Conservation (phyloP, 2,888 invertebrate species). For the Carterocephalus palaemon region DNA sequence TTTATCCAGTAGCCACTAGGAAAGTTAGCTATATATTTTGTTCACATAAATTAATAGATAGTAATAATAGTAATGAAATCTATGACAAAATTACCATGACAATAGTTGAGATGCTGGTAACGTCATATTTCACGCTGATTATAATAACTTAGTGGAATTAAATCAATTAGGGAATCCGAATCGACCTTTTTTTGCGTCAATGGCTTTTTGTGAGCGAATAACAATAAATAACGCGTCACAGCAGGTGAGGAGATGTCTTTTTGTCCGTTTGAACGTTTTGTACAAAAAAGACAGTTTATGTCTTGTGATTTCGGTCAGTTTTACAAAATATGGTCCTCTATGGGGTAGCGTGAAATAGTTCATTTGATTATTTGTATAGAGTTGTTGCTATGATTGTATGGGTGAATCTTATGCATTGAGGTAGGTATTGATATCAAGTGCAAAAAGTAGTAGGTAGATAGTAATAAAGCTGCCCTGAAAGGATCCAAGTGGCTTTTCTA, state of each 20-base stretch:
- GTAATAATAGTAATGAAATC: background rate
- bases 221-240: constrained; percentile 65
- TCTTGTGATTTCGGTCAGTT: constrained; percentile 72
- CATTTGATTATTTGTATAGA: constrained; percentile 40
- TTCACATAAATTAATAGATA: no score
- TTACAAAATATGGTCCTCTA: constrained; percentile 65
- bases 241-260: constrained; percentile 69
- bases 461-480: no score
- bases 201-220: constrained; percentile 39
- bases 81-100: constrained; percentile 1
- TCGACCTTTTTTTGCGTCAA: constrained; percentile 31
- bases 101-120: constrained; percentile 34
- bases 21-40: no score
- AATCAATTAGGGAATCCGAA: constrained; percentile 56
- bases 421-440: no score
- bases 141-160: constrained; percentile 63
- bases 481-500: no score
- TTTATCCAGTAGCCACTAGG: no score
- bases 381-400: constrained; percentile 41
- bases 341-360: constrained; percentile 70
- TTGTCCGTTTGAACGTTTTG: constrained; percentile 38
- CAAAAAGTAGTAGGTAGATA: no score
- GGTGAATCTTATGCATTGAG: no score
- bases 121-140: constrained; percentile 73
- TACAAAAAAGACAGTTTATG: constrained; percentile 65